Evolutionary conservation across 2,113 vertebrate genomes (phyloP), one percentile per base, ranked within the genome.

Genomic region (Cepphus grylle): DNA sequence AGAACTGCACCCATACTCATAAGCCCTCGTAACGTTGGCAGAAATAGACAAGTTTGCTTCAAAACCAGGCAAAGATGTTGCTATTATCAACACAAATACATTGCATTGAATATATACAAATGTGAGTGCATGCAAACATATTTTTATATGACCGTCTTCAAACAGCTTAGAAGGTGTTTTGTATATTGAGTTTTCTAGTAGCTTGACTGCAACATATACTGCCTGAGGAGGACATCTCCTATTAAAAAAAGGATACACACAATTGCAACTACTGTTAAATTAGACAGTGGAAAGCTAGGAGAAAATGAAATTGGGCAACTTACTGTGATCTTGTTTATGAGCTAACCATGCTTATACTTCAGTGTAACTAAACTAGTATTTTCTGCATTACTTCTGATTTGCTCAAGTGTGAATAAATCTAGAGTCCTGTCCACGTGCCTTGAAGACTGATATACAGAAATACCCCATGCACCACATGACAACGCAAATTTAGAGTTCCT

Each of bases 391-490:
- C 36, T 65, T 58, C 40, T 12, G 2, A 32, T 43, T 79, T 72
- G 27, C 11, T 83, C 22, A 30, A 20, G 14, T 9, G 16, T 52
- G 27, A 96, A 27, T 50, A 84, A 67, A 43, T 45, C 32, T 36
- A 16, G 29, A 67, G 45, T 45, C 16, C 32, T 30, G 12, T 25
- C 52, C 76, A 30, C 0, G 0, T 43, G 42, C 9, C 49, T 73
- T 49, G 26, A 86, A 77, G 30, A 32, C 0, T n/a, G 25, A 84
- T 36, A n/a, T 4, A 52, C 10, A 43, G 22, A 81, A 79, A 43
- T 21, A 91, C 1, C 2, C 27, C 18, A 29, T 1, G 1, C 38
- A 58, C 10, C 29, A 73, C 11, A 3, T 2, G 5, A 56, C 18
- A 58, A 40, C 53, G 29, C 4, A 3, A 81, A 66, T 53, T 77